These are phyloP conservation scores for Pogonocichla stellata DNA, from an alignment of 2,113 vertebrate genomes.

Conservation along the genomic window DNA sequence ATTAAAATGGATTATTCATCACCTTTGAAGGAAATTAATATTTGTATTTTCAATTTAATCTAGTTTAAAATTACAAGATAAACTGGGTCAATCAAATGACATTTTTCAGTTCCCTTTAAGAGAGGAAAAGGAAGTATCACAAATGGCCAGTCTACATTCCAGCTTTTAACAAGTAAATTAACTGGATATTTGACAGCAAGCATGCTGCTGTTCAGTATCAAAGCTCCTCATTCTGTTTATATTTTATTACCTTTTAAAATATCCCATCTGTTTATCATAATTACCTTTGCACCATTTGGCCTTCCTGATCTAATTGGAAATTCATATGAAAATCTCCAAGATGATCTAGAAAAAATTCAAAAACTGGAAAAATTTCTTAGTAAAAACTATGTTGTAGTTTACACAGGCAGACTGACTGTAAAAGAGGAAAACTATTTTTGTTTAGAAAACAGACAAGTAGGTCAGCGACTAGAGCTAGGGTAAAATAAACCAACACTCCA, in stretches of 20 bases:
- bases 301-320: background rate
- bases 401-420: background rate
- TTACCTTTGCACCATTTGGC: background rate
- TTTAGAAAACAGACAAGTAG: slow-evolving; percentile 28
- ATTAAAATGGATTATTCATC: background rate
- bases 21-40: background rate
- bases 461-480: background rate
- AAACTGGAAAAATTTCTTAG: background rate
- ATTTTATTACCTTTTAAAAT: background rate
- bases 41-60: background rate
- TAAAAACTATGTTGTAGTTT: background rate
- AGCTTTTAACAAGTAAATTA: slow-evolving; percentile 1
- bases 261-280: background rate
- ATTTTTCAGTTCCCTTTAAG: background rate
- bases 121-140: background rate
- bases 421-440: background rate
- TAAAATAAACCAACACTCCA: background rate
- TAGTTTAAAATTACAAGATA: background rate
- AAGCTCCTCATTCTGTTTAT: background rate
- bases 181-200: background rate
- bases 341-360: background rate
- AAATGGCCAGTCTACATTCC: background rate
- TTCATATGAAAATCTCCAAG: background rate
- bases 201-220: background rate
- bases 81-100: background rate